Evolutionary conservation across 1,140 invertebrate species (phyloP), one percentile per base, ranked within the genome.

Genomic region (Saxidomus purpurata): DNA sequence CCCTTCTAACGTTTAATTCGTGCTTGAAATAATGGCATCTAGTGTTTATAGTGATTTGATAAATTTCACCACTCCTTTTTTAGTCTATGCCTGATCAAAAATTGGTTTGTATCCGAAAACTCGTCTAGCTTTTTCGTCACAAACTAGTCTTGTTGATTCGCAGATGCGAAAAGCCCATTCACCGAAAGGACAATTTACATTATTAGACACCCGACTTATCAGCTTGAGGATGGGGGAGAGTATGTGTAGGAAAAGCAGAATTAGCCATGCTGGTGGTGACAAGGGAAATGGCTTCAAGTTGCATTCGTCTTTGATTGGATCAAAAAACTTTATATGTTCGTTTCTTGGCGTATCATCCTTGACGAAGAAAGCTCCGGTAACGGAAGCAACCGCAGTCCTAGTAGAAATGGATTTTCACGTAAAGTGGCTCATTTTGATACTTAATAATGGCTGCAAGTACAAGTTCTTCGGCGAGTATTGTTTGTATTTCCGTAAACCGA

Each of bases 401-500:
- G n/a, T n/a, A n/a, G n/a, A n/a, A n/a, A n/a, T n/a, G n/a, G n/a
- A n/a, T n/a, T n/a, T n/a, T n/a, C n/a, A n/a, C n/a, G n/a, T n/a
- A n/a, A n/a, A n/a, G n/a, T n/a, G n/a, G n/a, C 43, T 43, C 43
- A 43, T 43, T 8, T 43, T 43, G 15, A 15, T 2, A 80, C 15
- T 93, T 94, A 74, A 63, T n/a, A 34, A 71, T 84, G 8, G 82
- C 61, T 52, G 40, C 15, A 11, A 84, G 67, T 31, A 84, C 82
- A 31, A 71, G 36, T 84, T 31, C n/a, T 52, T 84, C 82, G 3
- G 82, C 82, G n/a, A n/a, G n/a, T n/a, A n/a, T n/a, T n/a, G n/a
- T n/a, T n/a, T 84, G 82, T 84, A 13, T 34, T 38, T 19, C 59
- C 82, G 69, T 84, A 84, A 19, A 96, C 96, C 1, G 61, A 17